Evolutionary conservation across 2,113 vertebrate genomes (phyloP).

Genomic region (Microtus pennsylvanicus): DNA sequence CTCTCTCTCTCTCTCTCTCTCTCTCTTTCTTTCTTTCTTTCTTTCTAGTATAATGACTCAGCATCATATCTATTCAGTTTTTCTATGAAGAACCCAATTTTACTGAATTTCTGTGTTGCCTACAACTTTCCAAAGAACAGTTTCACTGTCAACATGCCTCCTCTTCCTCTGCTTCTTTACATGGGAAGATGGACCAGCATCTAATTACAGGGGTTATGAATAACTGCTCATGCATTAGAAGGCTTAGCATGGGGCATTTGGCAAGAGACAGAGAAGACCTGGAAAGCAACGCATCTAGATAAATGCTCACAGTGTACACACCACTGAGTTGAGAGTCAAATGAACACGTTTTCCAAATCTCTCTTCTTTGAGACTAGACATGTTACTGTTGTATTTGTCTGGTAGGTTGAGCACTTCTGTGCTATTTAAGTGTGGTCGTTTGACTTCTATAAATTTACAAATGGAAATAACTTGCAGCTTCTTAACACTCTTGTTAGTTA

Average conservation of each 20-base stretch:
- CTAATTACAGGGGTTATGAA: not conserved
- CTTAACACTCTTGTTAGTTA: not conserved
- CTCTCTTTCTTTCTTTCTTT: not conserved
- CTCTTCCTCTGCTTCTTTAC: slow-evolving; percentile 39
- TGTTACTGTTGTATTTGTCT: not conserved
- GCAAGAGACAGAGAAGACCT: not conserved
- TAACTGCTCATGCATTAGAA: not conserved
- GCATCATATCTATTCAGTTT: slow-evolving; percentile 19
- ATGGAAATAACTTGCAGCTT: not conserved
- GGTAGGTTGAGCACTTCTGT: not conserved
- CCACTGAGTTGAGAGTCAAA: not conserved
- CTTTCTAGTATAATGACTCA: not conserved
- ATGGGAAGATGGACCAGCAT: not conserved
- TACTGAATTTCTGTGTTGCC: no score
- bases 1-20: no score
- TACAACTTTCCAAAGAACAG: not conserved
- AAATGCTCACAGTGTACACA: not conserved
- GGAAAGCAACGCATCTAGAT: slow-evolving; percentile 6
- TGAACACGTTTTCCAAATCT: not conserved
- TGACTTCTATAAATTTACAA: not conserved
- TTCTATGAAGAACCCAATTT: not conserved
- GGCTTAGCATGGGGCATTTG: not conserved
- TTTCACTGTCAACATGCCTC: not conserved
- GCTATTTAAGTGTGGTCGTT: not conserved
- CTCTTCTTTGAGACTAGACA: not conserved